A percentile compares a stretch with the other conserved stretches of the same genome.
These are phyloP conservation scores for Drosophila kambysellisi DNA, from an alignment of 2,888 invertebrate genomes.

Conservation along the genomic window DNA sequence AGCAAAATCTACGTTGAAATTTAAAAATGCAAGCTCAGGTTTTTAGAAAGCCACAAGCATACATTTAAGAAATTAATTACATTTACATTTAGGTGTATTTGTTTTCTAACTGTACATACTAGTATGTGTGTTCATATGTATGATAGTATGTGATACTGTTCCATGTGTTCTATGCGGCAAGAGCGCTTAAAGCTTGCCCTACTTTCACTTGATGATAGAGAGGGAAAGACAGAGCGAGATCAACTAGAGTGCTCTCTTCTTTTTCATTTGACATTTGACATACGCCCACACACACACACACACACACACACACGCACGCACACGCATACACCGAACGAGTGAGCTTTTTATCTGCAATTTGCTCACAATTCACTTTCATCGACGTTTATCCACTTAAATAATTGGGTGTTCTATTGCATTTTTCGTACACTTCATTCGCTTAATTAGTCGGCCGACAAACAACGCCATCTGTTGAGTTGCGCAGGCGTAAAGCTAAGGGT, in stretches of 20 bases:
- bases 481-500: constrained; percentile 50
- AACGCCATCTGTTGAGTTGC: constrained; percentile 21
- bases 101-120: neutral
- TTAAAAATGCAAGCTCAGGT: neutral
- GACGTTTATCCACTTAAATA: constrained; percentile 73
- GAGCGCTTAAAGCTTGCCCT: constrained; percentile 10
- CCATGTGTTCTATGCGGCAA: constrained; percentile 9
- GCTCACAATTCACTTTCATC: constrained; percentile 65
- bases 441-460: constrained; percentile 52
- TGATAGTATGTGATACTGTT: neutral
- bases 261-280: constrained; percentile 72
- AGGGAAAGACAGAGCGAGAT: neutral
- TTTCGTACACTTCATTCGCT: constrained; percentile 51
- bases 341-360: constrained; percentile 30
- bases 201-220: constrained; percentile 28
- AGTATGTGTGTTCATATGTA: neutral
- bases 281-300: constrained; percentile 55
- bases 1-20: neutral
- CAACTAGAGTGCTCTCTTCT: constrained; percentile 1
- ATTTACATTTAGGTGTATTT: neutral
- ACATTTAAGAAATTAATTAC: neutral
- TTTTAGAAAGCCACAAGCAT: neutral
- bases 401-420: constrained; percentile 53
- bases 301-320: neutral
- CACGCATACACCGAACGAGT: neutral